These are phyloP conservation scores for Drosophila leonis DNA, from an alignment of 2,888 invertebrate genomes.

Conservation along the genomic window DNA sequence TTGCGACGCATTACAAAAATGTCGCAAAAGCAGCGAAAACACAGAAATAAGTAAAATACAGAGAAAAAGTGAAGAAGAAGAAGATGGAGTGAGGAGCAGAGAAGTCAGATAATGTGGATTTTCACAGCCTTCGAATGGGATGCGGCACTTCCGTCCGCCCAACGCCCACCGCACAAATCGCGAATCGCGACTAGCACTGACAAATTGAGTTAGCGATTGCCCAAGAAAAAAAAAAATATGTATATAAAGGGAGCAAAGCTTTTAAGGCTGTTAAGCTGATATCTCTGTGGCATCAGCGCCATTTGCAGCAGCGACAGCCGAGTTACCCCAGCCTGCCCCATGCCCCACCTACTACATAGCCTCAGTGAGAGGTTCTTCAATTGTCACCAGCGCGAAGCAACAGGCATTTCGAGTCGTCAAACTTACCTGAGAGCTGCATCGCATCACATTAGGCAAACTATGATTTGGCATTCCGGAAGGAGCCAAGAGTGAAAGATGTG, in stretches of 20 bases:
- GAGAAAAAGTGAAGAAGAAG: neutral
- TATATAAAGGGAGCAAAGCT: constrained; percentile 58
- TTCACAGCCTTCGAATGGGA: constrained; percentile 38
- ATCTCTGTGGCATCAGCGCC: constrained; percentile 33
- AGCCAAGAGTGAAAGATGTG: neutral
- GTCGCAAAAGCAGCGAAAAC: constrained; percentile 50
- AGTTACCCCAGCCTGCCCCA: neutral
- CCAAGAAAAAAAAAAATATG: constrained; percentile 22
- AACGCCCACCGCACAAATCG: constrained; percentile 3
- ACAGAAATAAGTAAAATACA: constrained; percentile 11
- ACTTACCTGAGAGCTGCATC: too few species aligned
- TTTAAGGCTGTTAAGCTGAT: constrained; percentile 67
- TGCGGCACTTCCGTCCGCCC: neutral
- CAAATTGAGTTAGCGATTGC: constrained; percentile 67
- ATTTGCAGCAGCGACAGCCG: neutral
- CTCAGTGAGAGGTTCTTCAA: neutral
- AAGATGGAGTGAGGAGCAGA: neutral
- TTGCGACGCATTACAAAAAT: constrained; percentile 69
- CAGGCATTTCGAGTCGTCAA: neutral
- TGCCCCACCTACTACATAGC: neutral
- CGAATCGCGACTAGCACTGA: constrained; percentile 52
- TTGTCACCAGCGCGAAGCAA: neutral
- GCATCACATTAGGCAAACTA: neutral
- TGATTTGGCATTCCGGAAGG: neutral
- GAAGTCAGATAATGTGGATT: constrained; percentile 66